Conservation (phyloP, 2,113 vertebrate species). For the Sinocyclocheilus anophthalmus region DNA sequence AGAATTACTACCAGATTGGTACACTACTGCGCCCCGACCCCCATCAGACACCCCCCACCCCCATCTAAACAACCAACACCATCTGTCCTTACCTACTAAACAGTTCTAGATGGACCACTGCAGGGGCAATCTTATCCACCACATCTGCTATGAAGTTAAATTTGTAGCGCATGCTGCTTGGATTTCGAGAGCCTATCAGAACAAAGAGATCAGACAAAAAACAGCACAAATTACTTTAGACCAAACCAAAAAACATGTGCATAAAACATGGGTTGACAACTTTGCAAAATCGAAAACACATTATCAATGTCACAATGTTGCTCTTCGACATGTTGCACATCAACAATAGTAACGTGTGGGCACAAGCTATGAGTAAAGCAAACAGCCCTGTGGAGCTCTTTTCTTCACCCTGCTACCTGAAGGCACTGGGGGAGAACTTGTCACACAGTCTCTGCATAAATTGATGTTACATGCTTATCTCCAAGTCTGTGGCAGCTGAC, state of each 20-base stretch:
- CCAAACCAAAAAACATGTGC: background rate
- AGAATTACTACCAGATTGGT: background rate
- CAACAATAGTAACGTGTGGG: slow-evolving; percentile 30
- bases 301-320: background rate
- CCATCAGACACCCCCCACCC: no score
- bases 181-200: slow-evolving; percentile 62
- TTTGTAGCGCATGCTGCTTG: slow-evolving; percentile 70
- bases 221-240: background rate
- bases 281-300: no score
- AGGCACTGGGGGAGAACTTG: slow-evolving; percentile 10
- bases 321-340: slow-evolving; percentile 10
- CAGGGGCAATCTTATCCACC: slow-evolving; percentile 75
- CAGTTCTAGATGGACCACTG: slow-evolving; percentile 80
- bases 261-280: background rate
- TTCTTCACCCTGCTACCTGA: slow-evolving; percentile 12
- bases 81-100: slow-evolving; percentile 70
- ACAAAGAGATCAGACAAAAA: slow-evolving; percentile 28
- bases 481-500: slow-evolving; percentile 38
- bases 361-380: slow-evolving; percentile 23
- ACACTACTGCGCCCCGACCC: no score
- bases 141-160: slow-evolving; percentile 81
- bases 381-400: background rate
- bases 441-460: slow-evolving; percentile 25
- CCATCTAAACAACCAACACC: background rate
- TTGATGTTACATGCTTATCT: slow-evolving; percentile 46